Base-by-base conservation (phyloP, 2,888 invertebrate species). In the Drosophila fulvimacula region DNA sequence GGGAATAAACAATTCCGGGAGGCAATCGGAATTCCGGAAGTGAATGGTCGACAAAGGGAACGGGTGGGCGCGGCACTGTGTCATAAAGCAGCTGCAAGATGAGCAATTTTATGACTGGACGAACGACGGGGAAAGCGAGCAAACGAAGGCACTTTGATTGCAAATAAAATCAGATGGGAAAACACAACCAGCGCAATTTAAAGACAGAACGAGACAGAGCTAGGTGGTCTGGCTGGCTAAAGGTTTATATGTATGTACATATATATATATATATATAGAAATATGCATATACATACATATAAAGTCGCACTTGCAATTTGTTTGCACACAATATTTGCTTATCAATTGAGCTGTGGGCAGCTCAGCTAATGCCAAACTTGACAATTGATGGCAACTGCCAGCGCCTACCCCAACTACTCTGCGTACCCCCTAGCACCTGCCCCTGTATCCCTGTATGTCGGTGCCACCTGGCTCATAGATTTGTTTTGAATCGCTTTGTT, bases 301-400 rank as follows among this genome's bases (percentile, higher is more conserved):
- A 48, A 41, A 48, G 30, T 61, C 59, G 48, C 44, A 65, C 52
- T 78, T 59, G 65, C 79, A 62, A 69, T 73, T 60, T 73, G 42
- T 73, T 73, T 63, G 69, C 62, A 38, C 58, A 68, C 59, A 68
- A 69, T 71, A 67, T 78, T 76, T 74, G 74, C 79, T 74, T 70
- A 63, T 70, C 63, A 79, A 77, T 73, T 56, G 74, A 62, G 44
- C 55, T 52, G 64, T 36, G 34, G 56, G 17, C 38, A 53, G 53
- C 17, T 30, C 19, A 5, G 34, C 57, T 73, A 76, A 76, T 64
- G 53, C 46, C 41, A 60, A 15, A 52, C 63, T 38, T 44, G 73
- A 59, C 64, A 76, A 76, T 73, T 58, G 69, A 41, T 44, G 46
- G 11, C 42, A 48, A 42, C 48, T 48, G 48, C 10, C 30, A 17